Conservation (phyloP, 64 coral and sea anemone species). For the Pocillopora damicornis region DNA sequence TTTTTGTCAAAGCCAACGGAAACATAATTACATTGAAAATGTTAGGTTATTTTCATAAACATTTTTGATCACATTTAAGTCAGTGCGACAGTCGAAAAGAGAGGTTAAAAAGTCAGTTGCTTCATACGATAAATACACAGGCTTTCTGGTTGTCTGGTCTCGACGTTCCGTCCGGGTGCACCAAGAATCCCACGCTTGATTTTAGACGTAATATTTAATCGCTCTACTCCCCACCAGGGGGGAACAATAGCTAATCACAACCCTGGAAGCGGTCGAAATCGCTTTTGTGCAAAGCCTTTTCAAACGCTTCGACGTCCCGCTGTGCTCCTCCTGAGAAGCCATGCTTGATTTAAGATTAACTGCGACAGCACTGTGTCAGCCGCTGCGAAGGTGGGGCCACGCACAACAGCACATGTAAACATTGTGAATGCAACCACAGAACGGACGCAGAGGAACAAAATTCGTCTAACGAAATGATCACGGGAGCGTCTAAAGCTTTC, state of each 20-base stretch:
- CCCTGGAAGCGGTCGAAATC: slow-evolving; percentile 31
- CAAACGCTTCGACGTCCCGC: slow-evolving; percentile 9
- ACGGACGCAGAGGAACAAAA: slow-evolving; percentile 3
- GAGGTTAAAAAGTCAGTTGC: neutral
- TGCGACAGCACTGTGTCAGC: slow-evolving; percentile 8
- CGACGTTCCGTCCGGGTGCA: neutral
- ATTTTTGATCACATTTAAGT: neutral
- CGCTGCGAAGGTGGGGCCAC: slow-evolving; percentile 16
- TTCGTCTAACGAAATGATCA: neutral
- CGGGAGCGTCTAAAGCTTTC: neutral
- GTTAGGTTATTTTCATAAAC: neutral
- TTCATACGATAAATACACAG: slow-evolving; percentile 3
- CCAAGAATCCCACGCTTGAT: slow-evolving; percentile 24
- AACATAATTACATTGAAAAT: neutral
- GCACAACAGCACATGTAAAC: slow-evolving; percentile 18
- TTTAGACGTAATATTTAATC: slow-evolving; percentile 39
- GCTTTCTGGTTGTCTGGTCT: neutral
- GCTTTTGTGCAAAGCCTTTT: slow-evolving; percentile 38
- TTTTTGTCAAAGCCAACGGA: neutral
- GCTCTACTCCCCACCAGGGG: neutral
- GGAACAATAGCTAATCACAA: slow-evolving; percentile 41
- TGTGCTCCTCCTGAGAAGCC: slow-evolving; percentile 13
- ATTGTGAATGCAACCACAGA: neutral
- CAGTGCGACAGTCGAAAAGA: neutral
- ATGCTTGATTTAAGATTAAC: slow-evolving; percentile 43